phyloP scores from a whole-genome alignment of 2,888 invertebrate species.

The Drosophila lacicola region DNA sequence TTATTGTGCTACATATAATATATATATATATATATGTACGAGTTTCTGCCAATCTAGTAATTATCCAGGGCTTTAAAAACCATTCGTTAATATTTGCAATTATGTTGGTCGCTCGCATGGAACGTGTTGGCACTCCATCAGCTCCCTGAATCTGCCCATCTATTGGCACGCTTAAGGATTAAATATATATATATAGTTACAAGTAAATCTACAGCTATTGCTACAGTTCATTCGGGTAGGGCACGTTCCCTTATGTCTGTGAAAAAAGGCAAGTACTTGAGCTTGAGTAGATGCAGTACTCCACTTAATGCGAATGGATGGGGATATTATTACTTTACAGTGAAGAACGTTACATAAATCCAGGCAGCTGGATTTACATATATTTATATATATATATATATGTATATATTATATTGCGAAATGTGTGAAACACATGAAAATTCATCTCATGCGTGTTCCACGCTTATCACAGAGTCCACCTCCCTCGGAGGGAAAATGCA shows the following conservation, averaged over 20 bases:
- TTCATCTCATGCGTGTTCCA: no score
- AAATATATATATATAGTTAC: conserved; percentile 3
- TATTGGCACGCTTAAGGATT: conserved; percentile 12
- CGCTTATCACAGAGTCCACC: no score
- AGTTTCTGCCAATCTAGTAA: conserved; percentile 33
- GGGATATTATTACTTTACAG: no score
- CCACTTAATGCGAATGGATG: no score
- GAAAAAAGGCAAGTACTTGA: background rate
- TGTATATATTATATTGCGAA: no score
- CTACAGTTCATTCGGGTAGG: background rate
- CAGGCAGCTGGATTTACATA: no score
- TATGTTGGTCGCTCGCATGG: conserved; percentile 15
- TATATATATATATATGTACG: background rate
- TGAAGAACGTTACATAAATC: no score
- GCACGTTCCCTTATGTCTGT: background rate
- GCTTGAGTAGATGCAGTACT: background rate
- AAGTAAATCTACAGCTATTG: background rate
- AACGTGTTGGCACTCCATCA: conserved; percentile 34
- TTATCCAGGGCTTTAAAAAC: conserved; percentile 49
- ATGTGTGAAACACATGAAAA: no score
- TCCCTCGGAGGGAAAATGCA: no score
- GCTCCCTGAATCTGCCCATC: background rate
- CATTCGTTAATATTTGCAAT: conserved; percentile 56
- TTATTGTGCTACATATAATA: conserved; percentile 5
- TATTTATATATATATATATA: no score